Percentiles rank a stretch among this genome's conserved stretches.
Conservation (phyloP, 1,140 invertebrate genomes). For the Adoxophyes honmai region DNA sequence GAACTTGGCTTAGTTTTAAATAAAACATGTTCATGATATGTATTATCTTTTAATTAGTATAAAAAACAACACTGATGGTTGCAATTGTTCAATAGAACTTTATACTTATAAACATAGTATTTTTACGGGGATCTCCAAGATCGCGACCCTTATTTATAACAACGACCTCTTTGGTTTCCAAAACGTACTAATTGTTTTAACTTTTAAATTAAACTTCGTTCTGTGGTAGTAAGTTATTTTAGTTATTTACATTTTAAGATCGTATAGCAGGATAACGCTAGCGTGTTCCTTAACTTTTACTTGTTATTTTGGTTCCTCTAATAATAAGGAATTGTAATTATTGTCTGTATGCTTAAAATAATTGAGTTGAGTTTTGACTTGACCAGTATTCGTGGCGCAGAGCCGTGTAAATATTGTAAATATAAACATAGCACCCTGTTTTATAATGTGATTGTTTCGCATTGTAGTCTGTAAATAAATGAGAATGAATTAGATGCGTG, state of each 20-base stretch:
- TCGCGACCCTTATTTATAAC: too few relatives aligned
- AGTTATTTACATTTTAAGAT: conserved; percentile 26
- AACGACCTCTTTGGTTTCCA: conserved; percentile 31
- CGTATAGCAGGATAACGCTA: conserved; percentile 33
- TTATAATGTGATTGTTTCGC: conserved; percentile 73
- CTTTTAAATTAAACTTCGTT: conserved; percentile 21
- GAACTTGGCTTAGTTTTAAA: too few relatives aligned
- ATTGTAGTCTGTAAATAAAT: conserved; percentile 74
- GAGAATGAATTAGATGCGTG: conserved; percentile 57
- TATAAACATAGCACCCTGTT: conserved; percentile 59
- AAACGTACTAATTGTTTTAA: conserved; percentile 49
- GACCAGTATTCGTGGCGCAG: conserved; percentile 50
- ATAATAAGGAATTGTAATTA: conserved; percentile 33
- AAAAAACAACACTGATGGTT: too few relatives aligned
- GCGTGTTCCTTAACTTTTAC: conserved; percentile 40
- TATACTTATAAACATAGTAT: too few relatives aligned
- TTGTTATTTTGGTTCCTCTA: conserved; percentile 62
- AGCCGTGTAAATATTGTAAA: conserved; percentile 70
- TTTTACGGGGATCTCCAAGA: too few relatives aligned
- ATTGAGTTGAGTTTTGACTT: conserved; percentile 35
- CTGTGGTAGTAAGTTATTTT: conserved; percentile 41
- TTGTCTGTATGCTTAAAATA: conserved; percentile 29
- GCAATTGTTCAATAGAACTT: too few relatives aligned
- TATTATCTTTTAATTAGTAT: too few relatives aligned
- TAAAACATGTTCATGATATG: too few relatives aligned